These are phyloP conservation scores for Drosophila asahinai DNA, from an alignment of 1,140 invertebrate species.

Conservation along the genomic window DNA sequence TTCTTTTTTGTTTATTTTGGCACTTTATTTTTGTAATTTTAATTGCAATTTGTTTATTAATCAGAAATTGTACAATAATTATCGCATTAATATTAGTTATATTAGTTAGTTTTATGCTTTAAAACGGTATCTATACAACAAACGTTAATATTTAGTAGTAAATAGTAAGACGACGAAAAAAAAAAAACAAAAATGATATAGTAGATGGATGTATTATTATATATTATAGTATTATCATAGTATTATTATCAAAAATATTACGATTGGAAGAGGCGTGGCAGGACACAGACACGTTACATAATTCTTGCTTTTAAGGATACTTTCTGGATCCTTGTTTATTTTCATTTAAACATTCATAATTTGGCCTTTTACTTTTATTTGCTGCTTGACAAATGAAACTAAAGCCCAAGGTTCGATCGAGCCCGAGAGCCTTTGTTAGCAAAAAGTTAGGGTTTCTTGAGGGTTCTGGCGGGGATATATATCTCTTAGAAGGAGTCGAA, in stretches of 20 bases:
- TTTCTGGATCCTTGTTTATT: not conserved
- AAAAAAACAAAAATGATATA: slow-evolving; percentile 49
- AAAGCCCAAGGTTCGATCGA: slow-evolving; percentile 65
- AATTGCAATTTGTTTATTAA: slow-evolving; percentile 69
- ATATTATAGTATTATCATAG: slow-evolving; percentile 6
- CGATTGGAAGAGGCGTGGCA: slow-evolving; percentile 40
- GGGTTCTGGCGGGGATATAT: not conserved
- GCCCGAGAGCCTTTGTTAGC: slow-evolving; percentile 19
- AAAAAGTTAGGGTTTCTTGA: slow-evolving; percentile 3
- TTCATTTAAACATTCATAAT: slow-evolving; percentile 12
- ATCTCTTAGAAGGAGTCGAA: not conserved
- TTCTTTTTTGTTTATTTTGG: slow-evolving; percentile 66
- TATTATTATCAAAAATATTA: slow-evolving; percentile 47
- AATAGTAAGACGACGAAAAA: slow-evolving; percentile 18
- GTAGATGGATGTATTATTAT: slow-evolving; percentile 33
- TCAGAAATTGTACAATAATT: slow-evolving; percentile 61
- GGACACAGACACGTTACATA: slow-evolving; percentile 11
- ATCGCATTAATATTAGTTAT: slow-evolving; percentile 60
- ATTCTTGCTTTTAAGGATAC: not conserved
- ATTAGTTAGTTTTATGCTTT: slow-evolving; percentile 49
- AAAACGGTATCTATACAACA: slow-evolving; percentile 51
- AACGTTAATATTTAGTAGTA: slow-evolving; percentile 55
- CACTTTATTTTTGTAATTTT: slow-evolving; percentile 67
- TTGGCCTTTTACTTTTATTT: slow-evolving; percentile 82
- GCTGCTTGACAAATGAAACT: slow-evolving; percentile 84